Evolutionary conservation across 2,888 invertebrate genomes (phyloP), one percentile per base, ranked within the genome.

Genomic region (Corbicula japonica): DNA sequence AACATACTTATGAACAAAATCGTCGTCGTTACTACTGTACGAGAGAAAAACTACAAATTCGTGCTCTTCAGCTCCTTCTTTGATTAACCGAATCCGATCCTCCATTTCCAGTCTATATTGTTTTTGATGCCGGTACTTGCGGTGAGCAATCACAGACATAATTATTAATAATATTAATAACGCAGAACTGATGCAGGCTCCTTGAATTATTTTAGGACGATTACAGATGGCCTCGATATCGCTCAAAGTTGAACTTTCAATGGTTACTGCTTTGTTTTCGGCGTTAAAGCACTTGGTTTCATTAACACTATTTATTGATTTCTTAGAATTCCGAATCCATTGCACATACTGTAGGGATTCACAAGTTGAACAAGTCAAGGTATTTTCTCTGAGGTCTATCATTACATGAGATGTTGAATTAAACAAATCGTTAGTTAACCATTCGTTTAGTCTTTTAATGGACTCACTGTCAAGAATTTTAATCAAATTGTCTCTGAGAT

Each of bases 31-130:
- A n/a, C 34, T 32, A 15, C 32, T 21, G 30, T 32, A 62, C 21
- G 62, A 62, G 12, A 62, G 23, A 62, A 62, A 62, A 10, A 62
- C 62, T n/a, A 10, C 32, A 48, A 62, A 62, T 50, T 50, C 4
- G 15, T 50, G 4, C 2, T 18, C 5, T 4, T 10, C 34, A 10
- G 44, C 48, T 32, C 30, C 48, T 26, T 32, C 10, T 46, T 34
- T 32, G 21, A 62, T 21, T 18, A 48, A n/a, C n/a, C 32, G 12
- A 32, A 62, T 21, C 1, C 44, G 30, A 34, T 62, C 62, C 2
- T 62, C 44, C 46, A 44, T 48, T 30, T 48, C 50, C 23, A 15
- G 50, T 50, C 8, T n/a, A 10, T 28, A 28, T 34, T 48, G 30
- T 12, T 44, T 32, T 3, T n/a, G 48, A 4, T 10, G 28, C 0